Conservation (phyloP, 2,888 invertebrate species). For the Trichopria drosophilae region DNA sequence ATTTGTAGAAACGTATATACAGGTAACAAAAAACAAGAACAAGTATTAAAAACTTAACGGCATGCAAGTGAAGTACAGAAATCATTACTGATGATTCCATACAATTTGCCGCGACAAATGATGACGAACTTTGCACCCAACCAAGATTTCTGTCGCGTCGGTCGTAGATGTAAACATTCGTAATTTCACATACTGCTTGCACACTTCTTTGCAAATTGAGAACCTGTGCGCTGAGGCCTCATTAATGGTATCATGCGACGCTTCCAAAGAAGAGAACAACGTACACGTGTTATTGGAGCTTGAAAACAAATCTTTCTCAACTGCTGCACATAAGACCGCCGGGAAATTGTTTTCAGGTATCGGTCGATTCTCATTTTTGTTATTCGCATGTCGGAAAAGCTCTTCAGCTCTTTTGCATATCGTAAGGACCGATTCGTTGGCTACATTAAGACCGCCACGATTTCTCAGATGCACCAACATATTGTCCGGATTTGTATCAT, state of each 20-base stretch:
- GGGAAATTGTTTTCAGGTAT: constrained; percentile 24
- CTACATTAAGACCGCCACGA: constrained; percentile 20
- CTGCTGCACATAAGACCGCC: constrained; percentile 23
- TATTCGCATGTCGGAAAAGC: constrained; percentile 5
- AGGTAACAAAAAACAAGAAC: no score
- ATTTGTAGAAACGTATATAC: no score
- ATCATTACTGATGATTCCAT: constrained; percentile 16
- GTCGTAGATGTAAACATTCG: constrained; percentile 23
- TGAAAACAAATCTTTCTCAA: constrained; percentile 23
- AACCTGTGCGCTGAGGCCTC: constrained; percentile 13
- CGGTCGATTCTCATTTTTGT: not conserved
- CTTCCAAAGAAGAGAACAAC: constrained; percentile 17
- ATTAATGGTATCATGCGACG: constrained; percentile 29
- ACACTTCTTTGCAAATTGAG: constrained; percentile 17
- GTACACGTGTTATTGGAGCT: constrained; percentile 18
- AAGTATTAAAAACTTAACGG: no score
- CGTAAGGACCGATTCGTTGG: constrained; percentile 25
- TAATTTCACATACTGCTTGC: constrained; percentile 11
- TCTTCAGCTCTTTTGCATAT: constrained; percentile 19
- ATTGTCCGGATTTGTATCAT: constrained; percentile 4
- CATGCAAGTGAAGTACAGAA: no score
- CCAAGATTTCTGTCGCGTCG: not conserved
- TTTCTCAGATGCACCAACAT: constrained; percentile 14
- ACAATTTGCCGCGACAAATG: constrained; percentile 12
- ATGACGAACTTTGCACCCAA: constrained; percentile 17